Evolutionary conservation across 2,113 vertebrate species (phyloP).

Genomic region (Pachycephala philippinensis): DNA sequence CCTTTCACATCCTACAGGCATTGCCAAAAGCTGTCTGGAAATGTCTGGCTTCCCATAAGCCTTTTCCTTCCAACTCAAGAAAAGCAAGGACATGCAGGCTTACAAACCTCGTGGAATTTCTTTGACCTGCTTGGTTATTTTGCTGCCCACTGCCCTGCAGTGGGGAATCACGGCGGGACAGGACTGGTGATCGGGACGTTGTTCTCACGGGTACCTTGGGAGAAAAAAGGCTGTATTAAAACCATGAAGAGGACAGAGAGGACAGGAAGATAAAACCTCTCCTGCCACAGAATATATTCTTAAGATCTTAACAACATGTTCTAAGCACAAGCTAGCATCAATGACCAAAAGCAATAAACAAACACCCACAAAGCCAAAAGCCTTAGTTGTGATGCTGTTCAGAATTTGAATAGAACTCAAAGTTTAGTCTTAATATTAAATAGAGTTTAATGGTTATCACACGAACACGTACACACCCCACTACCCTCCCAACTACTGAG

Average conservation of each 20-base stretch:
- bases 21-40: not conserved
- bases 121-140: slow-evolving; percentile 81
- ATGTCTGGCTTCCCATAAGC: not conserved
- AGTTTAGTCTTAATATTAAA: not conserved
- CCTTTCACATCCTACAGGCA: not conserved
- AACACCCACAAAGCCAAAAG: slow-evolving; percentile 12
- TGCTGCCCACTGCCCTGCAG: slow-evolving; percentile 81
- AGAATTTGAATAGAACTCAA: not conserved
- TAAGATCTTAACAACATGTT: not conserved
- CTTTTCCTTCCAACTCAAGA: not conserved
- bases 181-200: slow-evolving; percentile 90
- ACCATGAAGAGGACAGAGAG: not conserved
- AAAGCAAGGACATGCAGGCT: not conserved
- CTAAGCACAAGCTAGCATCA: not conserved
- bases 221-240: slow-evolving; percentile 27
- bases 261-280: not conserved
- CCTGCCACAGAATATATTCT: not conserved
- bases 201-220: slow-evolving; percentile 89
- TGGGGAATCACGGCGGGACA: slow-evolving; percentile 90
- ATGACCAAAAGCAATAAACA: not conserved
- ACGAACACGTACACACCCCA: not conserved
- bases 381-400: not conserved
- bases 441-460: slow-evolving; percentile 23
- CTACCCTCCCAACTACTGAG: slow-evolving; percentile 4
- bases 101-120: slow-evolving; percentile 85